Evolutionary conservation across 1,140 invertebrate genomes (phyloP).

Genomic region (Drepana arcuata): DNA sequence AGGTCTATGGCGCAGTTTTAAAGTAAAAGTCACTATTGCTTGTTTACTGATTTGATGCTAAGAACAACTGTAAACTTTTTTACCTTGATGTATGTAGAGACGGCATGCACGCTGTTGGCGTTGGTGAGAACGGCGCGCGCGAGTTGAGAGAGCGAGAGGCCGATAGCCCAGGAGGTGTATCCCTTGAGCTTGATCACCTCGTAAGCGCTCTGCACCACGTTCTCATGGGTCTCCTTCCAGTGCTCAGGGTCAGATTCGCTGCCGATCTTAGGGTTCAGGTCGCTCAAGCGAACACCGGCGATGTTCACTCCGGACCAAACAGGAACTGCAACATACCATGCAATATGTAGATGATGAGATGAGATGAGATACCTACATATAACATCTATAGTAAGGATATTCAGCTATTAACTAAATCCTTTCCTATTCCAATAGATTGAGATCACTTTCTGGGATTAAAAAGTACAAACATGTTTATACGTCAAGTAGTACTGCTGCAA

Average conservation of each 20-base stretch:
- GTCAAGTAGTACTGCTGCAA: too few relatives aligned
- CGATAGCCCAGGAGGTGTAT: constrained; percentile 93
- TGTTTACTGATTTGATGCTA: too few relatives aligned
- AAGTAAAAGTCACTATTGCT: too few relatives aligned
- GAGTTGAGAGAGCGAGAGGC: constrained; percentile 84
- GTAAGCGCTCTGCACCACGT: constrained; percentile 88
- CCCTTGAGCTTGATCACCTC: constrained; percentile 92
- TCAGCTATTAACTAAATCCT: too few relatives aligned
- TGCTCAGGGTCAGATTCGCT: constrained; percentile 81
- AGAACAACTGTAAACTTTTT: too few relatives aligned
- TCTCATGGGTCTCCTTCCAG: constrained; percentile 78
- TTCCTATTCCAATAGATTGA: too few relatives aligned
- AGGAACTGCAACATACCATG: constrained; percentile 85
- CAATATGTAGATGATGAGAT: too few relatives aligned
- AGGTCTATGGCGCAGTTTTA: too few relatives aligned
- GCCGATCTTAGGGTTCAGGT: constrained; percentile 83
- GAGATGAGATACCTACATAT: too few relatives aligned
- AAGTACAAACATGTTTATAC: too few relatives aligned
- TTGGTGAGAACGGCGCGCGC: constrained; percentile 83
- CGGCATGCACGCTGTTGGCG: constrained; percentile 83
- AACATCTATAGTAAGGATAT: too few relatives aligned
- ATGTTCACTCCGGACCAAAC: constrained; percentile 95
- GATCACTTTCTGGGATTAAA: too few relatives aligned
- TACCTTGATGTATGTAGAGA: constrained; percentile 87
- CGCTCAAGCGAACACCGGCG: constrained; percentile 86